These are phyloP conservation scores for Gila orcuttii DNA, from an alignment of 2,113 vertebrate species.

Conservation along the genomic window DNA sequence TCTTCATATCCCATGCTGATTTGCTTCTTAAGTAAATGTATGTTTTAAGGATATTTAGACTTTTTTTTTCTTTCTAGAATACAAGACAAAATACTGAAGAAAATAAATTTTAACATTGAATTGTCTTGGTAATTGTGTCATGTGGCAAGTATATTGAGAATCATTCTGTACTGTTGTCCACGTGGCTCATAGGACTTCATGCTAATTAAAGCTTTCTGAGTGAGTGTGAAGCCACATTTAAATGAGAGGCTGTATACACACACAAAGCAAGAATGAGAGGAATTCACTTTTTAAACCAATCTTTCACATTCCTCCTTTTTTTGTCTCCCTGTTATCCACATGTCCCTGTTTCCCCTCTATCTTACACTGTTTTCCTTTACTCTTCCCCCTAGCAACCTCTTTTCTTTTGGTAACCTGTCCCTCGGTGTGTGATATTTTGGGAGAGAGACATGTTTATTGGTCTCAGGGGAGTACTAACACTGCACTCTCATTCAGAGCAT, in stretches of 20 bases:
- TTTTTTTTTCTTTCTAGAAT: background rate
- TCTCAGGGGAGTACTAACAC: conserved; percentile 10
- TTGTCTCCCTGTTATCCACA: background rate
- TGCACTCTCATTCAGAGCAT: conserved; percentile 33
- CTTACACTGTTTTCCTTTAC: background rate
- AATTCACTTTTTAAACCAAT: conserved; percentile 16
- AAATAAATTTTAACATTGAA: background rate
- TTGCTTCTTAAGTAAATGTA: background rate
- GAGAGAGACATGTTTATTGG: conserved; percentile 7
- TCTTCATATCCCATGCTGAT: background rate
- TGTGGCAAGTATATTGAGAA: background rate
- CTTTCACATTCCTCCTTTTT: background rate
- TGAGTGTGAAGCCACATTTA: conserved; percentile 4
- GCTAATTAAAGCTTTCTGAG: conserved; percentile 12
- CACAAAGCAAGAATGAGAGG: background rate
- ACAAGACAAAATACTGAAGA: background rate
- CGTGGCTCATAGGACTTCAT: conserved; percentile 14
- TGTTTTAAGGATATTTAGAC: background rate
- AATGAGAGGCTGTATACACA: background rate
- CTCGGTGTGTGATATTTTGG: background rate
- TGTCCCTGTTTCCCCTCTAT: background rate
- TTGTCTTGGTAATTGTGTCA: background rate
- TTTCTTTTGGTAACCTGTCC: conserved; percentile 7
- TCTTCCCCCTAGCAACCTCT: background rate
- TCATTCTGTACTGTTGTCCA: conserved; percentile 19